Evolutionary conservation across 1,140 invertebrate genomes (phyloP).

Genomic region (Aethina tumida): DNA sequence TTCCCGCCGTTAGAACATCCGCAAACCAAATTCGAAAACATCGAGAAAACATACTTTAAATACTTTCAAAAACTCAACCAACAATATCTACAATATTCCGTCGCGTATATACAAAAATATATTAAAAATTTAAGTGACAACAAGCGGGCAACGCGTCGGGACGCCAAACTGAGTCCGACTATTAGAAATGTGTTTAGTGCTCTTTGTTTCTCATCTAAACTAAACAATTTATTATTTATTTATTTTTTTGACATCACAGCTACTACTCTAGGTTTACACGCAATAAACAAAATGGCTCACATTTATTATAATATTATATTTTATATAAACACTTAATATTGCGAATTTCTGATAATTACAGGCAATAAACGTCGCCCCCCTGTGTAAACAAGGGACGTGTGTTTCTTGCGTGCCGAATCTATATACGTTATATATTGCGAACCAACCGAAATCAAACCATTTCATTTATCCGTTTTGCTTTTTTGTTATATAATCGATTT

Average conservation of each 20-base stretch:
- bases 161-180: too few relatives aligned
- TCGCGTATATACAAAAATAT: not conserved
- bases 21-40: slow-evolving; percentile 8
- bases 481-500: slow-evolving; percentile 11
- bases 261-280: slow-evolving; percentile 26
- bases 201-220: slow-evolving; percentile 6
- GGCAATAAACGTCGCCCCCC: too few relatives aligned
- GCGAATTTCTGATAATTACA: too few relatives aligned
- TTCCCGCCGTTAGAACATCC: too few relatives aligned
- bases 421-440: slow-evolving; percentile 6
- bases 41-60: slow-evolving; percentile 1
- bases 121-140: slow-evolving; percentile 1
- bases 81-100: slow-evolving; percentile 7
- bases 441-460: slow-evolving; percentile 16
- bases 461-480: slow-evolving; percentile 16
- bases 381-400: too few relatives aligned
- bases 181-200: too few relatives aligned
- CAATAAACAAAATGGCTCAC: slow-evolving; percentile 21
- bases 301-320: slow-evolving; percentile 7
- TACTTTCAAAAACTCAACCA: slow-evolving; percentile 1
- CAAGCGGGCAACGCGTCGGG: not conserved
- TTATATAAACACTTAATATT: slow-evolving; percentile 14
- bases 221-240: slow-evolving; percentile 12
- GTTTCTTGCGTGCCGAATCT: slow-evolving; percentile 10
- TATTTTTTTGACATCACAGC: slow-evolving; percentile 25